These are phyloP conservation scores for Aphrophora alni DNA, from an alignment of 2,888 invertebrate species.

Conservation along the genomic window DNA sequence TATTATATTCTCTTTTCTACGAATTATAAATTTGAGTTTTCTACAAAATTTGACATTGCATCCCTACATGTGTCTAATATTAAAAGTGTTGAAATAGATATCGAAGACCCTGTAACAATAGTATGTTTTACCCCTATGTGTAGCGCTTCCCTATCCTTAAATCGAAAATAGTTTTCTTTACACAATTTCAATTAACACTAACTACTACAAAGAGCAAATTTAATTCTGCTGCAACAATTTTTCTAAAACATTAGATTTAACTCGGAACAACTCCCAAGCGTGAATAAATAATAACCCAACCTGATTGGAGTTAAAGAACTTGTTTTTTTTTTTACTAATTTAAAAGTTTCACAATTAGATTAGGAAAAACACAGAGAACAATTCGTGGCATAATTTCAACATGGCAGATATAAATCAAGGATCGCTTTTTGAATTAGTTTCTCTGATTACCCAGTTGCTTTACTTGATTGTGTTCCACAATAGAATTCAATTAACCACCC, in stretches of 20 bases:
- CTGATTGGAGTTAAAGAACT: neutral
- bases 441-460: constrained; percentile 39
- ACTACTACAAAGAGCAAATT: neutral
- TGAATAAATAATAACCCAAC: neutral
- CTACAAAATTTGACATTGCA: too few species aligned
- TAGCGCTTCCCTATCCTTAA: too few species aligned
- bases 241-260: neutral
- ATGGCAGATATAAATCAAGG: constrained; percentile 37
- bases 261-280: neutral
- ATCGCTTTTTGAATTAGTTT: constrained; percentile 40
- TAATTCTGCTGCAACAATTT: neutral
- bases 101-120: too few species aligned
- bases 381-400: constrained; percentile 17
- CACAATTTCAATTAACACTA: too few species aligned
- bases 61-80: too few species aligned
- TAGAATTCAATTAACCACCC: constrained; percentile 39
- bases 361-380: neutral
- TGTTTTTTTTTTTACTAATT: neutral
- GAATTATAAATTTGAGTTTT: too few species aligned
- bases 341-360: constrained; percentile 5
- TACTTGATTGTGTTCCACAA: constrained; percentile 38
- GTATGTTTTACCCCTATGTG: too few species aligned
- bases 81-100: too few species aligned
- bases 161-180: too few species aligned
- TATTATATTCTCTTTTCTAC: too few species aligned